These are phyloP conservation scores for Acleris emargana DNA, from an alignment of 2,888 invertebrate species.

Conservation along the genomic window DNA sequence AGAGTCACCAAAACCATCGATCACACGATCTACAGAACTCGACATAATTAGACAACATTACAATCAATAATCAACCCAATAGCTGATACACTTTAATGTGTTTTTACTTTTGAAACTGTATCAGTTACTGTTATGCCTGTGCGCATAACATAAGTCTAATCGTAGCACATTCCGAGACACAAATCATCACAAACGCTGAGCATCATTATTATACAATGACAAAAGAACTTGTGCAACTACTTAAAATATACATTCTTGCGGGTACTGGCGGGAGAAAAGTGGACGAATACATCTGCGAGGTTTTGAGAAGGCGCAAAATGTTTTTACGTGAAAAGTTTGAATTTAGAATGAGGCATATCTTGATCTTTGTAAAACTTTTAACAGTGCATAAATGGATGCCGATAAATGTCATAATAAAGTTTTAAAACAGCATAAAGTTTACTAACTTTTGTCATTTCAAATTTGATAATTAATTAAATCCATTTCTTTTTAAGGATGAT, in stretches of 20 bases:
- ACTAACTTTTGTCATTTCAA: too few species aligned
- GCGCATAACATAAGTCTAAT: slow-evolving; percentile 55
- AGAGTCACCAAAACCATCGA: slow-evolving; percentile 40
- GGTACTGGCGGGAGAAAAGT: slow-evolving; percentile 60
- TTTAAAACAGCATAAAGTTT: too few species aligned
- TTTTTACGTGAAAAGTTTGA: too few species aligned
- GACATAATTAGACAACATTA: slow-evolving; percentile 29
- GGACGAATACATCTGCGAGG: slow-evolving; percentile 3
- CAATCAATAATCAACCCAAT: slow-evolving; percentile 27
- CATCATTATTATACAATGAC: slow-evolving; percentile 81
- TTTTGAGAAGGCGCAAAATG: slow-evolving; percentile 1
- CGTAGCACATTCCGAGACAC: slow-evolving; percentile 71
- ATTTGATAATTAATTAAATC: too few species aligned
- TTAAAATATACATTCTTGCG: slow-evolving; percentile 66
- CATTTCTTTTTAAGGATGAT: too few species aligned
- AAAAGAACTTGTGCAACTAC: slow-evolving; percentile 80
- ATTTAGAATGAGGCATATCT: too few species aligned
- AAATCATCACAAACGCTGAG: slow-evolving; percentile 73
- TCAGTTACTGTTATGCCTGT: slow-evolving; percentile 31
- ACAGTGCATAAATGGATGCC: too few species aligned
- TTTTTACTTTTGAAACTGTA: slow-evolving; percentile 27
- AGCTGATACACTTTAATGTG: slow-evolving; percentile 10
- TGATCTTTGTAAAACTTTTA: too few species aligned
- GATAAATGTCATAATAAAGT: too few species aligned
- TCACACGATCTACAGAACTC: slow-evolving; percentile 34